Percentiles rank a stretch among this genome's conserved stretches.
These are phyloP conservation scores for Oeneis ivallda DNA, from an alignment of 2,888 invertebrate genomes.

Conservation along the genomic window DNA sequence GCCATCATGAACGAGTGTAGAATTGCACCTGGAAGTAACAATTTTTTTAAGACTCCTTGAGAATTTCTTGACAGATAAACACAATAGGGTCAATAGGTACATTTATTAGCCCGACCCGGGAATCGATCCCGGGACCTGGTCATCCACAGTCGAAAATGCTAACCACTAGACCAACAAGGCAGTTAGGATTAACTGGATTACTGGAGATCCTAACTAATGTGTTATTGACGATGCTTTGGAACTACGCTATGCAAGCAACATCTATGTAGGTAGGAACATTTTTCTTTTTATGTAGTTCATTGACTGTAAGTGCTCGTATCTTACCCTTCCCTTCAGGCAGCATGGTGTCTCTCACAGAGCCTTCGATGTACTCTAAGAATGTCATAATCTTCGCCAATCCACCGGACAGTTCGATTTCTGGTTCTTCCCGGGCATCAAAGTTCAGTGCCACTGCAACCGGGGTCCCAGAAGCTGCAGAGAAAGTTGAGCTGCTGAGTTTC, in stretches of 20 bases:
- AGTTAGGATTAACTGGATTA: too few relatives aligned
- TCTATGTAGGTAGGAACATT: too few relatives aligned
- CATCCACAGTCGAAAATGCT: too few relatives aligned
- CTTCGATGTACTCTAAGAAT: slow-evolving; percentile 89
- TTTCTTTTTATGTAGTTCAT: too few relatives aligned
- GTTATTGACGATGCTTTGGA: too few relatives aligned
- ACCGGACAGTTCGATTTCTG: slow-evolving; percentile 85
- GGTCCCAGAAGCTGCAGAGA: slow-evolving; percentile 41
- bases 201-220: too few relatives aligned
- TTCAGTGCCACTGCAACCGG: slow-evolving; percentile 88
- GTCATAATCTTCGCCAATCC: slow-evolving; percentile 88
- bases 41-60: background rate
- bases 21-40: slow-evolving; percentile 66
- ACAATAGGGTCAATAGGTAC: too few relatives aligned
- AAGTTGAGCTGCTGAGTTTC: background rate
- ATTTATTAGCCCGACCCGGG: too few relatives aligned
- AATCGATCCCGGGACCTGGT: too few relatives aligned
- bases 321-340: slow-evolving; percentile 70
- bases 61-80: too few relatives aligned
- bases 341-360: slow-evolving; percentile 84
- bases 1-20: slow-evolving; percentile 95
- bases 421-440: slow-evolving; percentile 91
- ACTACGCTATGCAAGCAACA: too few relatives aligned
- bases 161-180: too few relatives aligned
- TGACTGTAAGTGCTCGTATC: background rate